Percentiles rank a stretch among this genome's conserved stretches.
Evolutionary conservation across 2,888 invertebrate genomes (phyloP).

Genomic region (Nematopogon swammerdamellus): DNA sequence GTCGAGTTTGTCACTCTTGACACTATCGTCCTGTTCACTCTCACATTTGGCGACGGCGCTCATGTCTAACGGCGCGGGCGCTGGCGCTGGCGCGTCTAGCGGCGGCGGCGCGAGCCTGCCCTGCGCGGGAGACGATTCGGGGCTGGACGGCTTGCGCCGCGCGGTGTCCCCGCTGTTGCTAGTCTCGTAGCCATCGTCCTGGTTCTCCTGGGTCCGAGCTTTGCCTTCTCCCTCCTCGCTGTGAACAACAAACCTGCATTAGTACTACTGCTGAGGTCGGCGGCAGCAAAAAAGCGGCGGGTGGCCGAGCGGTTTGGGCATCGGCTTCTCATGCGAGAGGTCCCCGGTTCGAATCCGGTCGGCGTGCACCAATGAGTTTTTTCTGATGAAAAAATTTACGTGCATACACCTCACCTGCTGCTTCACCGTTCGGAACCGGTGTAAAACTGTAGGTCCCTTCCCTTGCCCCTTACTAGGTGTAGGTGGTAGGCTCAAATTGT

Average conservation of each 20-base stretch:
- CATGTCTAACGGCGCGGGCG: slow-evolving; percentile 15
- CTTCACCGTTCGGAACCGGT: too few relatives aligned
- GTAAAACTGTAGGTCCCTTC: too few relatives aligned
- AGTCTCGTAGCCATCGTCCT: slow-evolving; percentile 89
- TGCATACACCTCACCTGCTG: too few relatives aligned
- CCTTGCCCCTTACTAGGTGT: too few relatives aligned
- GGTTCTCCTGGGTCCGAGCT: slow-evolving; percentile 65
- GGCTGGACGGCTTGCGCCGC: slow-evolving; percentile 29
- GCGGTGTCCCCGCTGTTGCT: slow-evolving; percentile 63
- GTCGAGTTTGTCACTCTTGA: slow-evolving; percentile 1
- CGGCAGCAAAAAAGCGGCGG: too few relatives aligned
- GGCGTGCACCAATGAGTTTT: too few relatives aligned
- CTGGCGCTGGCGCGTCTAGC: slow-evolving; percentile 22
- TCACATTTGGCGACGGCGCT: slow-evolving; percentile 4
- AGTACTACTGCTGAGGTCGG: too few relatives aligned
- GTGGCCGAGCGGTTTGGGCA: too few relatives aligned
- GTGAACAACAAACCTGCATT: slow-evolving; percentile 11
- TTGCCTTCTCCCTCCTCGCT: slow-evolving; percentile 51
- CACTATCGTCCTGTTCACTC: slow-evolving; percentile 5
- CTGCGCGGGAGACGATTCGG: slow-evolving; percentile 22
- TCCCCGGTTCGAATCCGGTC: too few relatives aligned
- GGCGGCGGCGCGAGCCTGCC: slow-evolving; percentile 20
- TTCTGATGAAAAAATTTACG: too few relatives aligned
- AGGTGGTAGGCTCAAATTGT: too few relatives aligned
- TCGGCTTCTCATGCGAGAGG: too few relatives aligned